phyloP scores from a whole-genome alignment of 1,140 invertebrate species.

The Zophobas morio region DNA sequence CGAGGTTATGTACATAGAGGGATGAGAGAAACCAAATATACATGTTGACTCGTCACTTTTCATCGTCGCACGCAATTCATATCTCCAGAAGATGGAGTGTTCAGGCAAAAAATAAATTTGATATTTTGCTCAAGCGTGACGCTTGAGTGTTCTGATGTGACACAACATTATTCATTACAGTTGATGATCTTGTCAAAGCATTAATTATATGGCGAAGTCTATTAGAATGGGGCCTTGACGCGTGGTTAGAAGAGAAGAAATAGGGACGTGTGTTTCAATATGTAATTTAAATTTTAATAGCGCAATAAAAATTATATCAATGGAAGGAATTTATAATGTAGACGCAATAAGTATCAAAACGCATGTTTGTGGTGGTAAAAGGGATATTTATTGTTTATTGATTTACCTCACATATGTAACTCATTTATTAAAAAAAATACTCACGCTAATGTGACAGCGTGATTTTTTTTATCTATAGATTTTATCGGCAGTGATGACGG shows the following conservation, averaged over 20 bases:
- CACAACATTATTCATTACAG: conserved; percentile 20
- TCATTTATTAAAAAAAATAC: no score
- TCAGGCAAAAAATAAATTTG: conserved; percentile 46
- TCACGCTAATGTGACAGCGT: no score
- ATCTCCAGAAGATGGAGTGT: conserved; percentile 42
- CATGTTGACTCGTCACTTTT: conserved; percentile 48
- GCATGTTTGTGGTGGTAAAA: no score
- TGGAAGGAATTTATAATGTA: no score
- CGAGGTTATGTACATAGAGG: conserved; percentile 43
- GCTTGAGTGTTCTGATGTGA: conserved; percentile 39
- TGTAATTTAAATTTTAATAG: conserved; percentile 1
- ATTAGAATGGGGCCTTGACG: conserved; percentile 1
- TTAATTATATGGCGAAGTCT: conserved; percentile 28
- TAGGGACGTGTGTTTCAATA: conserved; percentile 5
- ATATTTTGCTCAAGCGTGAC: conserved; percentile 35
- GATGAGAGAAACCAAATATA: conserved; percentile 44
- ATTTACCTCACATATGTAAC: no score
- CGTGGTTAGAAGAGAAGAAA: background rate
- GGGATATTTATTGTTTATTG: no score
- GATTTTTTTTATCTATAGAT: no score
- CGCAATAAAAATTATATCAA: background rate
- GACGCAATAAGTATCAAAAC: no score
- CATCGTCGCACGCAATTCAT: conserved; percentile 46
- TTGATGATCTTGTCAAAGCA: conserved; percentile 29
- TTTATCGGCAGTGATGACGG: no score